Evolutionary conservation across 2,888 invertebrate genomes (phyloP).

Genomic region (Acanthosepion lycidas): DNA sequence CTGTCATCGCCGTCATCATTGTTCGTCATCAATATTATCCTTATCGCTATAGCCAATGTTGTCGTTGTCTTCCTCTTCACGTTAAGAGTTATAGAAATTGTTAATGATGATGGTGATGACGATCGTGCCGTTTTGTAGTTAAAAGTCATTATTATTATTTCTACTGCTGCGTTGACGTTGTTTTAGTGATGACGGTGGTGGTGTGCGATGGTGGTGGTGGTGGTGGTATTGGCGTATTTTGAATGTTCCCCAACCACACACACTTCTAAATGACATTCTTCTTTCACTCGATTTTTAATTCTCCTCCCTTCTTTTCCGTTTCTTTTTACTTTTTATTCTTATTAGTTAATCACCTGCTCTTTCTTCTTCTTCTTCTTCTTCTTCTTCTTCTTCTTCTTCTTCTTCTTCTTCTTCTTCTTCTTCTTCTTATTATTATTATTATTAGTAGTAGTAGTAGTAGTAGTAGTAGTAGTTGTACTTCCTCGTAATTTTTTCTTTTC

Average conservation of each 20-base stretch:
- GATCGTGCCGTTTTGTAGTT: background rate
- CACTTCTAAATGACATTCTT: background rate
- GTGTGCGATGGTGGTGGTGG: background rate
- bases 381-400: background rate
- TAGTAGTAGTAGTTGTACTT: no score
- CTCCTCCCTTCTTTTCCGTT: background rate
- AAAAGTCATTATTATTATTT: background rate
- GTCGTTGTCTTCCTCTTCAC: conserved; percentile 1
- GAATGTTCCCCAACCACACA: background rate
- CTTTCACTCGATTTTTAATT: background rate
- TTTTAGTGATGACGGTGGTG: background rate
- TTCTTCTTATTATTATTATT: background rate
- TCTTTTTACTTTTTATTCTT: background rate
- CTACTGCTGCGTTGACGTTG: background rate
- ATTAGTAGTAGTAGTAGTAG: background rate
- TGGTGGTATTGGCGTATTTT: background rate
- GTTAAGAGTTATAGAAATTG: background rate
- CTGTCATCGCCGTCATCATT: background rate
- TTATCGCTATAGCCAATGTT: background rate
- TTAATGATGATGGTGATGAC: background rate
- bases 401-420: background rate
- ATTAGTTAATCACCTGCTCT: background rate
- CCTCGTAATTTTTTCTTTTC: no score
- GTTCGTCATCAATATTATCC: background rate
- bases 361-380: background rate